Evolutionary conservation across 2,888 invertebrate species (phyloP).

Genomic region (Octonoba sinensis): DNA sequence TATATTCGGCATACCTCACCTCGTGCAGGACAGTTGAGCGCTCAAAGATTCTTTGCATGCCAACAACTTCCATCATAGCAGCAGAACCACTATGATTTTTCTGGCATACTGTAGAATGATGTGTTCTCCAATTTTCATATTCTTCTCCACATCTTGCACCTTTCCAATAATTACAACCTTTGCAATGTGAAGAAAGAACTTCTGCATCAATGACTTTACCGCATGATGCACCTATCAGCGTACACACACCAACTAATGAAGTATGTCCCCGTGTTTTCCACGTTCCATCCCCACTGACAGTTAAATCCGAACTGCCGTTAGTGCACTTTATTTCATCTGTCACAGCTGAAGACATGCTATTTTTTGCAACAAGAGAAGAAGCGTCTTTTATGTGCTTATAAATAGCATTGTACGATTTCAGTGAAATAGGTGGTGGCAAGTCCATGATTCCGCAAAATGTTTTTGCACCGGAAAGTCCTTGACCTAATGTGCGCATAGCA

Average conservation of each 20-base stretch:
- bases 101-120: neutral
- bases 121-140: neutral
- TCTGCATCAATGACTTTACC: constrained; percentile 7
- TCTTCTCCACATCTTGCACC: neutral
- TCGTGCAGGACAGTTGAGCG: neutral
- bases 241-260: constrained; percentile 9
- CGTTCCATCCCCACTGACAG: constrained; percentile 2
- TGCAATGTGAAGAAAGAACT: neutral
- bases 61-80: constrained; percentile 22
- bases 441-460: constrained; percentile 30
- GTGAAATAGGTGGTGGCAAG: constrained; percentile 14
- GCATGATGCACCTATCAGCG: neutral
- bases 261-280: constrained; percentile 1
- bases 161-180: neutral
- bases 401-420: constrained; percentile 14
- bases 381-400: neutral
- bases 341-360: neutral
- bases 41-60: constrained; percentile 11
- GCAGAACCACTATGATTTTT: constrained; percentile 21
- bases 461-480: neutral
- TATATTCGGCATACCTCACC: neutral
- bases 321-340: neutral
- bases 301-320: neutral
- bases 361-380: neutral
- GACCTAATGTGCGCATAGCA: constrained; percentile 14